Evolutionary conservation across 2,888 invertebrate genomes (phyloP), one percentile per base, ranked within the genome.

Genomic region (Hypselothyrea guttata): DNA sequence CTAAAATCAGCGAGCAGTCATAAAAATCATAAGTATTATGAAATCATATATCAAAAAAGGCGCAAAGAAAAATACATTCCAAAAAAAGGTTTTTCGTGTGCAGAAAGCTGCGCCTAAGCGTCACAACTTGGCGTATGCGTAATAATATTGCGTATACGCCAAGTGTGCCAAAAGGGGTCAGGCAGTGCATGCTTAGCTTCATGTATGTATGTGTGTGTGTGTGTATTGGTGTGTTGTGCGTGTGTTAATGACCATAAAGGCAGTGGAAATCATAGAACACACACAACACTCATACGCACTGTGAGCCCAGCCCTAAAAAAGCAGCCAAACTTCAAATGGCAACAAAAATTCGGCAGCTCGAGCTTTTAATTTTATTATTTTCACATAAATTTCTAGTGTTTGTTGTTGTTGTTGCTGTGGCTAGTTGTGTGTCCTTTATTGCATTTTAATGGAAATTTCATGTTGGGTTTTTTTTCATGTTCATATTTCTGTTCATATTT

Each of bases 391-490:
- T 75, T 52, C 27, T 16, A 49, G 30, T 2, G 11, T 8, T 51
- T 22, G 44, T 22, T 31, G 28, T 52, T 28, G 30, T 34, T 37
- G 31, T 12, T 16, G 33, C 18, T 5, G 37, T 16, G 16, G 7
- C 3, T 28, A 18, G 42, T 42, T 38, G 33, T 49, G 33, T 28
- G 49, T 54, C 51, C 55, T 73, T 82, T 82, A 82, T 84, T 82
- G 81, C 81, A 84, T 81, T 81, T 82, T 82, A 81, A 82, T 82
- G 84, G 69, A 77, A 82, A 82, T 81, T 74, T 72, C 52, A 45
- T 55, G 46, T 45, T 30, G 57, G 35, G 56, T 28, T 8, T 38
- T 42, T 28, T 35, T 11, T 62, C 30, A 45, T 2, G 12, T 22
- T 22, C 22, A 9, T 8, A 9, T 28, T 7, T 28, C 28, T 8